These are phyloP conservation scores for Trachymyrmex cornetzi DNA, from an alignment of 1,140 invertebrate genomes.

Conservation along the genomic window DNA sequence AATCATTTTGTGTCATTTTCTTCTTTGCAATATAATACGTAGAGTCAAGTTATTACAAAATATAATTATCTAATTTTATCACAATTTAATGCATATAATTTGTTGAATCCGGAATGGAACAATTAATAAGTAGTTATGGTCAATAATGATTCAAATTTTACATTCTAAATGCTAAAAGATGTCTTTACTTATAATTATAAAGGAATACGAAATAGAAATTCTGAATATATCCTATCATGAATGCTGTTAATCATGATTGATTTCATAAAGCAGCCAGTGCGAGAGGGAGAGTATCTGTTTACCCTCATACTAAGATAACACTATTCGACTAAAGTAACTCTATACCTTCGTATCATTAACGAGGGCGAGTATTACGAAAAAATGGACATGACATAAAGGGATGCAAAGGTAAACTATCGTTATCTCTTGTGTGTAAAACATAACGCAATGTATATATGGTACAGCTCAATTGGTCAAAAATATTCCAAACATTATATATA, in stretches of 20 bases:
- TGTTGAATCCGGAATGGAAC: neutral
- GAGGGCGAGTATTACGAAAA: slow-evolving; percentile 44
- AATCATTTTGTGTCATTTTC: neutral
- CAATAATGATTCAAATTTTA: neutral
- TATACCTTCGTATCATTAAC: slow-evolving; percentile 50
- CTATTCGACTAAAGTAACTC: slow-evolving; percentile 66
- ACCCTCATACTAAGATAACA: slow-evolving; percentile 54
- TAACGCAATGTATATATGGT: neutral
- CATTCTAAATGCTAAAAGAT: neutral
- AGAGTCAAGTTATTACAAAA: neutral
- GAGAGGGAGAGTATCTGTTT: slow-evolving; percentile 62
- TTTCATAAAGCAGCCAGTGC: slow-evolving; percentile 51
- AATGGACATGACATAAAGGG: neutral
- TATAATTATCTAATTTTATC: neutral
- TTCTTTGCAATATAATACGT: neutral
- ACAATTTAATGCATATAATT: neutral
- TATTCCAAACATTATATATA: too few relatives aligned
- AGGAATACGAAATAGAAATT: slow-evolving; percentile 3
- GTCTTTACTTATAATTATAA: neutral
- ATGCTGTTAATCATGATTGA: slow-evolving; percentile 73
- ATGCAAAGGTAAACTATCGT: neutral
- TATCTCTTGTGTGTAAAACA: neutral
- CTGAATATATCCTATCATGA: neutral
- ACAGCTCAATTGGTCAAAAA: neutral
- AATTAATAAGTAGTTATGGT: neutral